phyloP scores from a whole-genome alignment of 92 coral and sea anemone species.

The Meandrina meandrites region DNA sequence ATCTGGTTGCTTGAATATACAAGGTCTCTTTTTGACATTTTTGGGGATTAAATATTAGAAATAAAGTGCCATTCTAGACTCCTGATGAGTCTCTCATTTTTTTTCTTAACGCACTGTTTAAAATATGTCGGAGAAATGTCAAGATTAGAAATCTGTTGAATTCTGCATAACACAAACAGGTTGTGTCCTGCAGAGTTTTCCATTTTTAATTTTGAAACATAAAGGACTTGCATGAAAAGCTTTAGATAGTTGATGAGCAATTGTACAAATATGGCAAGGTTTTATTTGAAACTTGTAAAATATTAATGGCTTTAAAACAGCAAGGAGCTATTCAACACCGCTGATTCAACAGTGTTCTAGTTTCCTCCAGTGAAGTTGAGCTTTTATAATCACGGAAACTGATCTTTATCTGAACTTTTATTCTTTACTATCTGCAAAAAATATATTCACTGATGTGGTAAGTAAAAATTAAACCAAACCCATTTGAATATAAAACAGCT shows the following conservation, averaged over 20 bases:
- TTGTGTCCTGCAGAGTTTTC: constrained; percentile 10
- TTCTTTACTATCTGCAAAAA: neutral
- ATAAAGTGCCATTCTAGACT: neutral
- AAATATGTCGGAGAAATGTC: neutral
- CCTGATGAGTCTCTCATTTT: neutral
- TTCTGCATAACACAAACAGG: neutral
- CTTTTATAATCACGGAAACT: neutral
- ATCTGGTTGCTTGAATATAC: constrained; percentile 1
- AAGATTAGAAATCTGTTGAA: neutral
- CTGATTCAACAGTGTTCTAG: neutral
- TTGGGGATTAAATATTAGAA: neutral
- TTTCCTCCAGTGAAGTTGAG: neutral
- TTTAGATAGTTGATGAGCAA: neutral
- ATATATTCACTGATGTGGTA: neutral
- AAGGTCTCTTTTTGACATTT: neutral
- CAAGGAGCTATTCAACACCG: neutral
- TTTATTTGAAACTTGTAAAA: constrained; percentile 18
- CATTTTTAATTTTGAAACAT: neutral
- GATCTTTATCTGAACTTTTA: neutral
- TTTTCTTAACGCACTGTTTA: neutral
- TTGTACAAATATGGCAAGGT: constrained; percentile 12
- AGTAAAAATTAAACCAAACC: neutral
- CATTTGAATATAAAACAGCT: neutral
- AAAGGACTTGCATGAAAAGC: constrained; percentile 7
- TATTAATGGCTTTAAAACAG: constrained; percentile 7